A percentile compares a stretch with the other conserved stretches of the same genome.
These are phyloP conservation scores for Orycteropus afer DNA, from an alignment of 2,113 vertebrate genomes.

Conservation along the genomic window DNA sequence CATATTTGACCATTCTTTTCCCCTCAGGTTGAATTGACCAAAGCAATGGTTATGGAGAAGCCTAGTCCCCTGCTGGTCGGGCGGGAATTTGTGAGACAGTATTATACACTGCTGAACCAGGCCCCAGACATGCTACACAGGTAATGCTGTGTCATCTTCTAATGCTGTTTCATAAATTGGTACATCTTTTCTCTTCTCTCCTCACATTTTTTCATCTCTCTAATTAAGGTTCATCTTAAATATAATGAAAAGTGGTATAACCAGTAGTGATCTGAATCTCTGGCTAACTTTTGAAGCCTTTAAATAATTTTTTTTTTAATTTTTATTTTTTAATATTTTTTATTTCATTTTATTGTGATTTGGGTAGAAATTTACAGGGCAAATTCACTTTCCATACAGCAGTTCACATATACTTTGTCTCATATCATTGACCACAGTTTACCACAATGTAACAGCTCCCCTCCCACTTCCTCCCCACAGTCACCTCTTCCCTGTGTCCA, in stretches of 20 bases:
- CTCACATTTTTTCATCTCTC: not conserved
- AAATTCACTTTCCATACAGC: too few species aligned
- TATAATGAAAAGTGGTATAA: not conserved
- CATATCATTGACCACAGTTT: too few species aligned
- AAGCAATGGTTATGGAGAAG: constrained; percentile 99
- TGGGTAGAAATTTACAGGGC: too few species aligned
- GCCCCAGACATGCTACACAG: constrained; percentile 98
- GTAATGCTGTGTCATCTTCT: constrained; percentile 78
- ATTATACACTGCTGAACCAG: constrained; percentile 98
- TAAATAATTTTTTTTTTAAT: too few species aligned
- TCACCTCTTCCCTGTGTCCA: too few species aligned
- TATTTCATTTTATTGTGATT: too few species aligned
- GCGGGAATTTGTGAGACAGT: constrained; percentile 99
- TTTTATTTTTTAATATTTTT: too few species aligned
- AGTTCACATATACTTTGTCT: too few species aligned
- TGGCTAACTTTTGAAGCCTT: too few species aligned
- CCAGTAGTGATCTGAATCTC: not conserved
- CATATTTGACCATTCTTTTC: not conserved
- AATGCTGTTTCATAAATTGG: not conserved
- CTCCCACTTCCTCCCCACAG: too few species aligned
- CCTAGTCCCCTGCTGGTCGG: constrained; percentile 99
- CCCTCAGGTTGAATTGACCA: constrained; percentile 92
- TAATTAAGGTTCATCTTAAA: not conserved
- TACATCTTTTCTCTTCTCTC: not conserved
- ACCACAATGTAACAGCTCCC: too few species aligned